Base-by-base conservation (phyloP, 2,888 invertebrate genomes). In the Drosophila buzzatii region DNA sequence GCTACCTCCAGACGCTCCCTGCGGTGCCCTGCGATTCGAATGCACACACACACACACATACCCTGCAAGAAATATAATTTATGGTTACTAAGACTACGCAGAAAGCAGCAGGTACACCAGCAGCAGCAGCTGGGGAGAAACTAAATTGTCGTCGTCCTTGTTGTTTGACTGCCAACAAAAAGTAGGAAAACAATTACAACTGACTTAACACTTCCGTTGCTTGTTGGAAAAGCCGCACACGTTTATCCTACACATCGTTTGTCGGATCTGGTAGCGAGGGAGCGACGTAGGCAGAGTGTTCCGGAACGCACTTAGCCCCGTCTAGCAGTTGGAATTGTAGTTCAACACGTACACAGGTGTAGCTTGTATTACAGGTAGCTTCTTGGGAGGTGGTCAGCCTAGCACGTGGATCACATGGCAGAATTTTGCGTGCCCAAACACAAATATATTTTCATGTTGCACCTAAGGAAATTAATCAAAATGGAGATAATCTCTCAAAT, bases 191-290 rank as follows among this genome's bases (percentile, higher is more conserved):
- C 88, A 88, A 88, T 88, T 88, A 90, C 80, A 90, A 69, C 81
- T 86, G 90, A 90, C 90, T 90, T 88, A 86, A 90, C 87, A 88
- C 84, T 85, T 88, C 90, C 88, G 90, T 77, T 89, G 58, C 90
- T 82, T 87, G 90, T 88, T 89, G 83, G 35, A 70, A 41, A 82
- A 73, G 79, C 69, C 85, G 85, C 77, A 82, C 79, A 89, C 81
- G 82, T 82, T 79, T 81, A 70, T 71, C 70, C 71, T 74, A 42
- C 52, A 42, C 60, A 18, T 33, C 67, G 37, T 39, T 10, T 37
- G 12, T 33, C 0, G 49, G 18, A 18, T 12, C 12, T 31, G 18
- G 2, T 5, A 12, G 10, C 18, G 16, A 27, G 23, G 45, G 10
- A 5, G 6, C n/a, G 57, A 39, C 41, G 20, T 18, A 20, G 63